Base-by-base conservation (phyloP, 1,140 invertebrate genomes). In the Lepeophtheirus salmonis region DNA sequence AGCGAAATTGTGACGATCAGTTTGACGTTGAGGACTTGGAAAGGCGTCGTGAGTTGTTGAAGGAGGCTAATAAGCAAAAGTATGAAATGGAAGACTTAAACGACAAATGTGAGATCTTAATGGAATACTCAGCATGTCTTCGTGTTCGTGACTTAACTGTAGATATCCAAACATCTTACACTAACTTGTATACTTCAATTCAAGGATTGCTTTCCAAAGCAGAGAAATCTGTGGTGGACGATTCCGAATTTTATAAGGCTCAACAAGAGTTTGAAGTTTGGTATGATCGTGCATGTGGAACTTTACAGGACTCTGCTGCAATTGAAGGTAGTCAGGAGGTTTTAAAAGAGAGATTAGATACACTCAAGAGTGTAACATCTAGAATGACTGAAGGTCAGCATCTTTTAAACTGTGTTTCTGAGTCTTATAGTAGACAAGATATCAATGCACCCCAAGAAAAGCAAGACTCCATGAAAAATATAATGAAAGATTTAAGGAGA, bases 171-270 rank as follows among this genome's bases (percentile, higher is more conserved):
- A 80, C 83, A 2, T 75, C 78, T 21, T 89, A 89, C 64, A 84
- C 83, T 0, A 78, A 80, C 63, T 66, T 88, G 0, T 63, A 89
- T 49, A 84, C 83, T 0, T 79, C 79, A 55, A 21, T 22, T 23
- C 63, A 65, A 65, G 66, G 65, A 55, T 71, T 88, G 17, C 80
- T 89, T 1, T 82, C 83, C 1, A 82, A 80, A 67, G 80, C 87
- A 1, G 85, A 91, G 67, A 90, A 90, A 71, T 88, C 85, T 70
- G 69, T 90, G 0, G 83, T 82, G 0, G 86, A 90, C 70, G 84
- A 89, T 62, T 89, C 84, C 0, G 86, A 90, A 67, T 91, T 89
- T 70, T 72, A 86, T 0, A 85, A 84, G 65, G 83, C 83, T 2
- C 87, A 86, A 67, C 78, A 82, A 63, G 82, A 87, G 66, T 74